phyloP scores from a whole-genome alignment of 92 coral and sea anemone genomes.

The Epizoanthus scotinus region DNA sequence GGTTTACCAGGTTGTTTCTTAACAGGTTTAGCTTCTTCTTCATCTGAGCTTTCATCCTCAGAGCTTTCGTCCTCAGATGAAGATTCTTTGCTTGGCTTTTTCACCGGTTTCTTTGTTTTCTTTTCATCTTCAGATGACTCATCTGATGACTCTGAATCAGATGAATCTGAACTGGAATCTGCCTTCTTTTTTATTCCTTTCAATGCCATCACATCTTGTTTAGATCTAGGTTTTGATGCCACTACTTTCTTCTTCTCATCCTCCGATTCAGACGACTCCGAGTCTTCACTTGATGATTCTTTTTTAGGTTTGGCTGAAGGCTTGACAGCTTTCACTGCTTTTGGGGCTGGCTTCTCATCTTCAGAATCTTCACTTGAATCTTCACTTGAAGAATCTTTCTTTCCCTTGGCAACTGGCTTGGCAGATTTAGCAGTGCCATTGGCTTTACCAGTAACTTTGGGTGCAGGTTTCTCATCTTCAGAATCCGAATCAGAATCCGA shows the following conservation, averaged over 20 bases:
- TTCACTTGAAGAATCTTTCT: conserved; percentile 50
- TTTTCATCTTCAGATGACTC: conserved; percentile 19
- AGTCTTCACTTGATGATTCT: conserved; percentile 37
- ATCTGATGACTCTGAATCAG: conserved; percentile 40
- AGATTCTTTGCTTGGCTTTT: conserved; percentile 37
- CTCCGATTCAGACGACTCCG: conserved; percentile 40
- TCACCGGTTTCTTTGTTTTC: conserved; percentile 1
- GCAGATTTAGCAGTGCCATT: conserved; percentile 32
- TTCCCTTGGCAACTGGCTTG: conserved; percentile 35
- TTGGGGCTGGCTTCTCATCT: conserved; percentile 45
- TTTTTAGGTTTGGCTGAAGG: conserved; percentile 32
- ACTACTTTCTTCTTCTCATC: conserved; percentile 45
- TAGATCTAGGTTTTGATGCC: conserved; percentile 27
- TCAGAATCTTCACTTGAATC: conserved; percentile 71
- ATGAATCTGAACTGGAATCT: conserved; percentile 47
- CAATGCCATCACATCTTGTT: conserved; percentile 7
- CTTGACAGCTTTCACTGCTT: conserved; percentile 25
- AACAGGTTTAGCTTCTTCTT: conserved; percentile 16
- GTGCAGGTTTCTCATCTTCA: conserved; percentile 56
- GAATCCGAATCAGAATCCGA: conserved; percentile 61
- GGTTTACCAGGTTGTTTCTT: conserved; percentile 6
- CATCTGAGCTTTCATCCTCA: conserved; percentile 43
- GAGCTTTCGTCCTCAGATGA: conserved; percentile 45
- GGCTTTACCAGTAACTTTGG: conserved; percentile 20
- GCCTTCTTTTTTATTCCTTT: conserved; percentile 47